Evolutionary conservation across 1,140 invertebrate species (phyloP), one percentile per base, ranked within the genome.

Genomic region (Bombus sibiricus): DNA sequence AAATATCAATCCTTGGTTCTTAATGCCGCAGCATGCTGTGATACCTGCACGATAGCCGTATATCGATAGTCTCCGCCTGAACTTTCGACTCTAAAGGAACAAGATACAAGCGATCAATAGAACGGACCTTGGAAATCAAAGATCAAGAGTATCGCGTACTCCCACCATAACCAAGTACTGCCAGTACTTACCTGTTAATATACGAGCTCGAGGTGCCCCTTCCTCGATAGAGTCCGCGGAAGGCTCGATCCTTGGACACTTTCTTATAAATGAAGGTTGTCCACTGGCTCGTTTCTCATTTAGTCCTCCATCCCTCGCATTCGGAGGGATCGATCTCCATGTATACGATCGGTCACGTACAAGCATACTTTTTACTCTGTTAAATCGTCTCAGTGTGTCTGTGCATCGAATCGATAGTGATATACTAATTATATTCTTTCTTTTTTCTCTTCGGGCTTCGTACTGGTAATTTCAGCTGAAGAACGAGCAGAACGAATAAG

Each of bases 231-330:
- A 89, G 81, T 80, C 64, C 73, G 85, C 87, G 90, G 93, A 92
- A 94, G 93, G 93, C 88, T 89, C 91, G 81, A 94, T 93, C 92
- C 93, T 94, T 94, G 93, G 91, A 86, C 81, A 91, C 92, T 94
- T 94, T 94, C 93, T 94, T 95, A 95, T 95, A 95, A 94, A 94
- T 95, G 89, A 93, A 94, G 92, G 91, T 93, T 91, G 90, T 59
- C 83, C 85, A 83, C 78, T 62, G 80, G 66, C 81, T 92, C 81
- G 86, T 81, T 89, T 85, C 89, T 91, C 93, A 94, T 89, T 94
- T 93, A 86, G 91, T 93, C 88, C 90, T 87, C 87, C 91, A 93
- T 90, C 92, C 93, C 92, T 72, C 89, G 72, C 13, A 59, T 41
- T 13, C 41, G 37, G 47, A 89, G 68, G 76, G 87, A 74, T 78